phyloP scores from a whole-genome alignment of 2,113 vertebrate species.

The Perca flavescens region DNA sequence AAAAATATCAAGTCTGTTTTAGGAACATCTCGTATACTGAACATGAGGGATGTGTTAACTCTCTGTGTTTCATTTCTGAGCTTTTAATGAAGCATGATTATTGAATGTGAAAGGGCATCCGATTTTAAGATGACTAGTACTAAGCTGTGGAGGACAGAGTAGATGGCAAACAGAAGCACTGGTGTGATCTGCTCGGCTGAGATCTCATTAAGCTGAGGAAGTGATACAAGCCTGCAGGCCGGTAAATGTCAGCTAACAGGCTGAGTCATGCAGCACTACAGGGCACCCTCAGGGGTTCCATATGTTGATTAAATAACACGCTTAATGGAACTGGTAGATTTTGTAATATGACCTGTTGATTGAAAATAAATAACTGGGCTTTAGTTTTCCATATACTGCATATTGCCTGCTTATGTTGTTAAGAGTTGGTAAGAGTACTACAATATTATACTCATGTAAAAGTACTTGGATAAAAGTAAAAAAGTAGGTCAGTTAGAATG shows the following conservation, averaged over 20 bases:
- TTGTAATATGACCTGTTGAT: not conserved
- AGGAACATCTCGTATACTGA: not conserved
- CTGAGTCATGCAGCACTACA: not conserved
- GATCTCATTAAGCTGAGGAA: not conserved
- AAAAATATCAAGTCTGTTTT: conserved; percentile 6
- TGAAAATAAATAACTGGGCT: not conserved
- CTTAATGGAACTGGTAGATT: not conserved
- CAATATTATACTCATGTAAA: not conserved
- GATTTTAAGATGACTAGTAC: not conserved
- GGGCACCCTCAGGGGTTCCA: not conserved
- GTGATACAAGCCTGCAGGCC: not conserved
- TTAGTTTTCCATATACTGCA: not conserved
- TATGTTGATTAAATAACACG: not conserved
- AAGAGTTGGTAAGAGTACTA: not conserved
- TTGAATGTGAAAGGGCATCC: not conserved
- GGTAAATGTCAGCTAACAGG: not conserved
- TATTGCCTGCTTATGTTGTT: not conserved
- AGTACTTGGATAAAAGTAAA: too few species aligned
- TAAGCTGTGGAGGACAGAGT: not conserved
- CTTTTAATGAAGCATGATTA: not conserved
- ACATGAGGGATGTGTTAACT: not conserved
- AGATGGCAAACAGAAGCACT: not conserved
- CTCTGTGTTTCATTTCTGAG: not conserved
- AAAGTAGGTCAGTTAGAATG: too few species aligned
- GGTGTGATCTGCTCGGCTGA: not conserved